phyloP scores from a whole-genome alignment of 1,140 invertebrate species.

The Idris sp. region DNA sequence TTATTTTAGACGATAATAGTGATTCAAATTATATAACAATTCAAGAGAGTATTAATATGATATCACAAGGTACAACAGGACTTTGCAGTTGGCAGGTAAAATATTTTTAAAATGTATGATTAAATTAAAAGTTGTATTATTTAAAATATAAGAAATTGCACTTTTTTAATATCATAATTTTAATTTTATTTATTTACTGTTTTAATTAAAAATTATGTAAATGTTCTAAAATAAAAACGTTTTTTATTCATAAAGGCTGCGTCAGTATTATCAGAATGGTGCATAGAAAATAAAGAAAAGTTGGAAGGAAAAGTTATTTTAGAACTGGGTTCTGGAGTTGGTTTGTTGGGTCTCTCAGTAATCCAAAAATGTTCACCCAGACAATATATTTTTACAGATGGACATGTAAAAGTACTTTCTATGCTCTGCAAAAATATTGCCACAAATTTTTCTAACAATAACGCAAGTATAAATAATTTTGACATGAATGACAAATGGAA shows the following conservation, averaged over 20 bases:
- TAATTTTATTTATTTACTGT: no score
- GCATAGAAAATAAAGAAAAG: constrained; percentile 70
- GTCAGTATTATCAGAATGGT: constrained; percentile 79
- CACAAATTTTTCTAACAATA: constrained; percentile 68
- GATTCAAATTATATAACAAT: constrained; percentile 71
- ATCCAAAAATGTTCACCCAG: constrained; percentile 75
- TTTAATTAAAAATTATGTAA: no score
- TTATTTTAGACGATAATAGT: constrained; percentile 63
- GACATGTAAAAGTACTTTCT: constrained; percentile 77
- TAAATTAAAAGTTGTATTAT: no score
- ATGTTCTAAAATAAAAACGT: no score
- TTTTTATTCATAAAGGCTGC: constrained; percentile 71
- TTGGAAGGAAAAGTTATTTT: constrained; percentile 76
- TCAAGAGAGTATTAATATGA: constrained; percentile 78
- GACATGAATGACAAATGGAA: constrained; percentile 32
- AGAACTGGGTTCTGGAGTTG: constrained; percentile 81
- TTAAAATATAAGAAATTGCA: no score
- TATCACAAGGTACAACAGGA: constrained; percentile 81
- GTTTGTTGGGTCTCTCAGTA: constrained; percentile 78
- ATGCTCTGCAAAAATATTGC: constrained; percentile 76
- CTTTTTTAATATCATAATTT: no score
- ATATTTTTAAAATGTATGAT: no score
- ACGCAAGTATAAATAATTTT: constrained; percentile 10
- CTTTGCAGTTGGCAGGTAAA: constrained; percentile 80
- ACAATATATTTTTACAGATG: constrained; percentile 79